Base-by-base conservation (phyloP, 2,113 vertebrate species). In the Acinonyx jubatus region DNA sequence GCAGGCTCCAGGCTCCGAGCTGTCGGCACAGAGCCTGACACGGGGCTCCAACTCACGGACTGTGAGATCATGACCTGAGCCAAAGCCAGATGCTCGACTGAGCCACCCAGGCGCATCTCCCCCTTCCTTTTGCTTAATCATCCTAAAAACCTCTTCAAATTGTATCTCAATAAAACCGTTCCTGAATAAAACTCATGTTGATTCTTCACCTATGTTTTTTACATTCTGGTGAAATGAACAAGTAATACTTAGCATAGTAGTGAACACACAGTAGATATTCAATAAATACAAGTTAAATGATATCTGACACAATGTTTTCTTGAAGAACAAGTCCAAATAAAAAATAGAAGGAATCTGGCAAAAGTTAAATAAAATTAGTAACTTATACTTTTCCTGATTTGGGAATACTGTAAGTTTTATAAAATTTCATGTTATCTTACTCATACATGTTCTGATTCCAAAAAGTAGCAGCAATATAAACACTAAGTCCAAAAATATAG, bases 311-410 rank as follows among this genome's bases (percentile, higher is more conserved):
- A 65, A 81, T 41, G 16, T 93, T 71, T 86, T 57, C 41, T 82
- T 86, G 50, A 96, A 96, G 78, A 96, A 89, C 25, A 85, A 48
- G n/a, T 85, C 25, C 9, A 61, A 38, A 96, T 71, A 45, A 69
- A 76, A 61, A 57, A 81, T 14, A 76, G 29, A 36, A 83, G 74
- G 29, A 93, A 89, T 78, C 61, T 63, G 21, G n/a, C 7, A 76
- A 48, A 88, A 76, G 16, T 82, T 96, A 96, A 94, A 41, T 18
- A 94, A 36, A 92, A 52, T 85, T 73, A 93, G n/a, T 89, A 13
- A 97, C 16, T 14, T 85, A 73, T 1, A 61, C 36, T 57, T 76
- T 76, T 91, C 71, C 79, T 91, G 61, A 61, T 65, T 83, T 95
- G 63, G 83, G 21, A 89, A 90, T 81, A 81, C 3, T 61, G 18